Conservation (phyloP, 2,113 vertebrate genomes). For the Vulpes ferrilata region DNA sequence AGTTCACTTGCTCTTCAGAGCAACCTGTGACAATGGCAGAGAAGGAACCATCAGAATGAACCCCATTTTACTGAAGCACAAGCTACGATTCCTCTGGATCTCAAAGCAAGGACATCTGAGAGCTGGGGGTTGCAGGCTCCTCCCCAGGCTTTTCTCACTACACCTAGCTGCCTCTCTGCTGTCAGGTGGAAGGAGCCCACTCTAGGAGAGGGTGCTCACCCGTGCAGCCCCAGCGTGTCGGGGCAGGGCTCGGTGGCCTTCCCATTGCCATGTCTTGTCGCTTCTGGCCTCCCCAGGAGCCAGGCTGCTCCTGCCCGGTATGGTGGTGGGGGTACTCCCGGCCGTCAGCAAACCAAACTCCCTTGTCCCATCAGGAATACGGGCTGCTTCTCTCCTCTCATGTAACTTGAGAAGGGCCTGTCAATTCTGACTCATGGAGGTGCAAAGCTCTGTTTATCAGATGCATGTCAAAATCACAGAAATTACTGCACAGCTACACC, state of each 20-base stretch:
- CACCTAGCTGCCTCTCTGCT: background rate
- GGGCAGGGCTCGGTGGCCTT: background rate
- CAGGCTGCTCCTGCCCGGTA: background rate
- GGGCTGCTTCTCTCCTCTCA: background rate
- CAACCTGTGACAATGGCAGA: background rate
- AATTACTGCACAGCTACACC: background rate
- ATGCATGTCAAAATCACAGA: background rate
- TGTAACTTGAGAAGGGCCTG: background rate
- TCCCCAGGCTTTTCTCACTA: background rate
- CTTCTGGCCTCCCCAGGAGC: background rate
- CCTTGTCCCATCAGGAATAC: accelerated
- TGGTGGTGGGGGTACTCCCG: background rate
- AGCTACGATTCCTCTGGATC: background rate
- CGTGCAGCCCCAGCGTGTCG: accelerated
- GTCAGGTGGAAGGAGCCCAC: background rate
- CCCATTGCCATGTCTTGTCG: background rate
- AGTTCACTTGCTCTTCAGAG: background rate
- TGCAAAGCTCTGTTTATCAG: background rate
- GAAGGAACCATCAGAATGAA: background rate
- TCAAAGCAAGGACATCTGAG: background rate
- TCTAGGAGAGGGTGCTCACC: background rate
- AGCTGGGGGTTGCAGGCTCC: background rate
- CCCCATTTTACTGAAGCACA: background rate
- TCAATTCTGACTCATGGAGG: background rate
- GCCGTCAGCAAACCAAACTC: background rate